phyloP scores from a whole-genome alignment of 2,113 vertebrate genomes.

The Phycodurus eques region DNA sequence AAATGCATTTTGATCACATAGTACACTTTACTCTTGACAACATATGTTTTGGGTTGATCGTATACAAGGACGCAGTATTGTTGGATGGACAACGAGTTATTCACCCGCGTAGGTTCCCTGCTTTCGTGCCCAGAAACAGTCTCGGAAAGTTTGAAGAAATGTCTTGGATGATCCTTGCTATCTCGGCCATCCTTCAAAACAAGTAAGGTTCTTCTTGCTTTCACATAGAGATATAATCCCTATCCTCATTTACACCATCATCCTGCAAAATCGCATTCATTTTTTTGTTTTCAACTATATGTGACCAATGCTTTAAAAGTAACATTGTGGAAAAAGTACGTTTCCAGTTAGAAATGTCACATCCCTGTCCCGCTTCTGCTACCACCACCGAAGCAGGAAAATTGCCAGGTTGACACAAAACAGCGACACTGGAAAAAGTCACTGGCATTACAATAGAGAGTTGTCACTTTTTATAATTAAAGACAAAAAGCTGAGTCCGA shows the following conservation, averaged over 20 bases:
- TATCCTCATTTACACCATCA: not conserved
- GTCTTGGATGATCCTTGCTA: not conserved
- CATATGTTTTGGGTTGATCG: too few relatives aligned
- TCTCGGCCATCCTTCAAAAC: not conserved
- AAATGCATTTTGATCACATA: too few relatives aligned
- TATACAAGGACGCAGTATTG: too few relatives aligned
- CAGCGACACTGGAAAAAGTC: not conserved
- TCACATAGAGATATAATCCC: not conserved
- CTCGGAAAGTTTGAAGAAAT: not conserved
- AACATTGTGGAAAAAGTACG: not conserved
- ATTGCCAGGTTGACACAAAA: not conserved
- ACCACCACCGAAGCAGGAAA: not conserved
- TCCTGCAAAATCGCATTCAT: not conserved
- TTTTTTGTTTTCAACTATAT: not conserved
- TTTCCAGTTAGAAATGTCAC: not conserved
- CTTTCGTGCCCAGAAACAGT: not conserved
- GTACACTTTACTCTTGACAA: too few relatives aligned
- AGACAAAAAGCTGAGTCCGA: constrained; percentile 21
- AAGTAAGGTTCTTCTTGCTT: not conserved
- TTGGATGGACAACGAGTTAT: not conserved
- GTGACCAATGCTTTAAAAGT: too few relatives aligned
- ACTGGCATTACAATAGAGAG: not conserved
- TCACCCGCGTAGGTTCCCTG: not conserved
- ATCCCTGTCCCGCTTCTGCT: not conserved
- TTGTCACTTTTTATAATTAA: constrained; percentile 15